These are phyloP conservation scores for Acheta domesticus DNA, from an alignment of 2,888 invertebrate genomes.

Conservation along the genomic window DNA sequence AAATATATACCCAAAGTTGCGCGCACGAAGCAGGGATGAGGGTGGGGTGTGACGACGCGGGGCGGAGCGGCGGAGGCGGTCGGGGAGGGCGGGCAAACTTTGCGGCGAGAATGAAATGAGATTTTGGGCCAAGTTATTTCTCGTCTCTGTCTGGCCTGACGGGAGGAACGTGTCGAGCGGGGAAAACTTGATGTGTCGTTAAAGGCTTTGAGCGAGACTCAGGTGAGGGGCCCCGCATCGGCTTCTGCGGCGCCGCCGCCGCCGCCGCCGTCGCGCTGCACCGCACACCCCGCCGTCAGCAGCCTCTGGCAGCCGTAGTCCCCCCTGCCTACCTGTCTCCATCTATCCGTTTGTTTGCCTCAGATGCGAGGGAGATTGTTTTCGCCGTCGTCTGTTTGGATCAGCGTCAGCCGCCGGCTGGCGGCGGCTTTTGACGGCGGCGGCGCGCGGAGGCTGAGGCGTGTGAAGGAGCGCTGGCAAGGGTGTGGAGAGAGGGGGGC, in stretches of 20 bases:
- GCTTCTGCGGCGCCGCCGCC: not conserved
- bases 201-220: not conserved
- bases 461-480: no score
- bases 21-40: no score
- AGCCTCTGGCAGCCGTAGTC: not conserved
- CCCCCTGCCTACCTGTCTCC: no score
- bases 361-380: no score
- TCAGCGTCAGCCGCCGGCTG: no score
- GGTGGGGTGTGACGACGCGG: no score
- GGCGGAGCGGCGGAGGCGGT: not conserved
- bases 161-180: not conserved
- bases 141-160: not conserved
- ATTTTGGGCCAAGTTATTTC: not conserved
- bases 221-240: not conserved
- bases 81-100: not conserved
- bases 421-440: no score
- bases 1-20: no score
- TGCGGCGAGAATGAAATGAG: slow-evolving; percentile 18
- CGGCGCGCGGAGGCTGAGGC: no score
- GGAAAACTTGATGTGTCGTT: not conserved
- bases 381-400: no score
- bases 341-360: no score
- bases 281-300: not conserved
- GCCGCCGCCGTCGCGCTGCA: not conserved
- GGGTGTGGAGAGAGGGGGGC: no score